phyloP scores from a whole-genome alignment of 1,140 invertebrate genomes.

The Oncopeltus fasciatus region DNA sequence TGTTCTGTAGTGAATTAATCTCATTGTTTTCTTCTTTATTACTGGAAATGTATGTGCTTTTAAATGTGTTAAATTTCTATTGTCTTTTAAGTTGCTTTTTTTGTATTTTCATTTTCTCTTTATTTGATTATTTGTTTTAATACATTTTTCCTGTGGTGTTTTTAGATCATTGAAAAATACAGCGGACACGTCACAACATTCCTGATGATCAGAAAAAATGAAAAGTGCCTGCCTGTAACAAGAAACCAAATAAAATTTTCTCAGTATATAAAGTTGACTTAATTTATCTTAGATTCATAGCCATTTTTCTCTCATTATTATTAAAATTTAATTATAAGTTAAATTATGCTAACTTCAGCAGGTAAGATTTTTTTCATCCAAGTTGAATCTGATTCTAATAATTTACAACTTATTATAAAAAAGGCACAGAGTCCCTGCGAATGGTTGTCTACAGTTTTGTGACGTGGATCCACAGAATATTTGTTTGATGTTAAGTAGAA shows the following conservation, averaged over 20 bases:
- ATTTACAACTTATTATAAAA: not conserved
- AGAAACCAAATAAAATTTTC: not conserved
- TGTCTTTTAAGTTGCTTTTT: not conserved
- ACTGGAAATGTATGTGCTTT: too few species aligned
- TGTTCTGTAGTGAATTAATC: too few species aligned
- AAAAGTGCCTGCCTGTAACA: not conserved
- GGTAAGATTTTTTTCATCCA: not conserved
- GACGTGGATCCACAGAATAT: not conserved
- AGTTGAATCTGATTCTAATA: not conserved
- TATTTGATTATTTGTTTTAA: not conserved
- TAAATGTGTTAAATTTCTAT: too few species aligned
- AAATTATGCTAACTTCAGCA: not conserved
- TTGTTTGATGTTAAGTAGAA: too few species aligned
- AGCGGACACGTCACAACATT: slow-evolving; percentile 4
- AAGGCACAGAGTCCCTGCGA: not conserved
- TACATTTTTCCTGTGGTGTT: not conserved
- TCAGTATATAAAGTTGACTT: not conserved
- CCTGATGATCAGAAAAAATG: slow-evolving; percentile 5
- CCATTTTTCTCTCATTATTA: not conserved
- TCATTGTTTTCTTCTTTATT: too few species aligned
- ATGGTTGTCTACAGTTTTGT: slow-evolving; percentile 9
- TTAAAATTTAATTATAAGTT: not conserved
- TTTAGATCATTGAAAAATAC: slow-evolving; percentile 7
- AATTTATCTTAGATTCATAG: not conserved
- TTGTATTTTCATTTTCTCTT: not conserved